Base-by-base conservation (phyloP, 2,797 vertebrate species). In the Epinephelus malabaricus region DNA sequence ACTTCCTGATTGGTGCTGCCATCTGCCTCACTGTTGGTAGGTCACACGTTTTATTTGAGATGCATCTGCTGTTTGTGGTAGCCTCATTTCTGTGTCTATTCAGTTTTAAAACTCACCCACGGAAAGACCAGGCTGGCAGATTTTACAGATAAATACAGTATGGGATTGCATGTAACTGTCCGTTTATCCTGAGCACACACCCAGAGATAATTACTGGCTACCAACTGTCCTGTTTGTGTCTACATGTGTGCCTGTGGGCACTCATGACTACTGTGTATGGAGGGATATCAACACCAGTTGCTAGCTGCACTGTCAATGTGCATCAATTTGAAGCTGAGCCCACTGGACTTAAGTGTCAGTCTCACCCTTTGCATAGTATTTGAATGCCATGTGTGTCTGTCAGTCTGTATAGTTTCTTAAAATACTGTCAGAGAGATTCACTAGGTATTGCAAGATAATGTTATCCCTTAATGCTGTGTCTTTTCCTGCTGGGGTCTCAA, bases 121-220 rank as follows among this genome's bases (percentile, higher is more conserved):
- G 56, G 47, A 27, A 78, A 83, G 66, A 59, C 27, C 34, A 3
- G 10, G 25, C 56, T 65, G 34, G 65, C 73, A 72, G 55, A 86
- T 78, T 62, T 83, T 49, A 56, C 69, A 76, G 51, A 76, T 82
- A 83, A 58, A 77, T 81, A 55, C 73, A 83, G 81, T 50, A 38
- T 70, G 61, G 51, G 5, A 74, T 80, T 65, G 46, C 64, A 86
- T 83, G 86, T 81, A 78, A 78, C 53, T 75, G 68, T 65, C 81
- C 8, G 6, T 73, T 83, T 74, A 76, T 77, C 62, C 63, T 46
- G 15, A 63, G 74, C 69, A 87, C 81, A 92, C 83, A 84, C 89
- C 89, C 89, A 85, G 34, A 79, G 69, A 84, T 91, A 89, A 92
- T 86, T 84, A 82, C 55, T 74, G 83, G 64, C 74, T 79, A 53